Evolutionary conservation across 1,140 invertebrate species (phyloP), one percentile per base, ranked within the genome.

Genomic region (Paracyclopina nana): DNA sequence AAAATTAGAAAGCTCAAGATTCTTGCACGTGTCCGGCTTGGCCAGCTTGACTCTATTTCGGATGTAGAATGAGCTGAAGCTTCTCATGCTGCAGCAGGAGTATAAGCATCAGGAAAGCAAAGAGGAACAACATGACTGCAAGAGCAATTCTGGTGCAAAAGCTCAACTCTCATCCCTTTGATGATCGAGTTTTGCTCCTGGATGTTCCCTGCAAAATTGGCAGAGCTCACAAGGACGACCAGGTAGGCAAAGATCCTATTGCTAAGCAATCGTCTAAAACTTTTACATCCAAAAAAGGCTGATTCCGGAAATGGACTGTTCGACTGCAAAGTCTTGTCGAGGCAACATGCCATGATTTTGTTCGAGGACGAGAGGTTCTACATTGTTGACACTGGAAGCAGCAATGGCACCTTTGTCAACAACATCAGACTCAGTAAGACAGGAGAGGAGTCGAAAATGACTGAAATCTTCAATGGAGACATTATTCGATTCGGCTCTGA

Each of bases 301-400:
- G 48, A 25, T 5, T 40, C 48, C 16, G 26, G 30, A 4, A 50
- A 50, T 24, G 48, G 30, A 24, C 41, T 29, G 20, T 50, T 50
- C 30, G 48, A 50, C 18, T 50, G 30, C 26, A 50, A 50, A 20
- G 48, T 50, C n/a, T 31, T 50, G n/a, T 50, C 48, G 2, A 25
- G 48, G 22, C 14, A 38, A 12, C 48, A 50, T 22, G 48, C 48
- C 34, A 22, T 50, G 11, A 38, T 50, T n/a, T n/a, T 40, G n/a
- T 20, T 42, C 41, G 48, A 50, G 8, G 30, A 50, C 6, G 48
- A 29, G 4, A 50, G 12, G 12, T 42, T 50, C 28, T 65, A 61
- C 56, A 59, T 68, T 25, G 61, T 67, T 60, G 67, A 68, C 50
- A 68, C 66, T 6, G 67, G 67, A 46, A 68, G 66, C 56, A 68